phyloP scores from a whole-genome alignment of 2,888 invertebrate genomes.

The Tipula helvola region DNA sequence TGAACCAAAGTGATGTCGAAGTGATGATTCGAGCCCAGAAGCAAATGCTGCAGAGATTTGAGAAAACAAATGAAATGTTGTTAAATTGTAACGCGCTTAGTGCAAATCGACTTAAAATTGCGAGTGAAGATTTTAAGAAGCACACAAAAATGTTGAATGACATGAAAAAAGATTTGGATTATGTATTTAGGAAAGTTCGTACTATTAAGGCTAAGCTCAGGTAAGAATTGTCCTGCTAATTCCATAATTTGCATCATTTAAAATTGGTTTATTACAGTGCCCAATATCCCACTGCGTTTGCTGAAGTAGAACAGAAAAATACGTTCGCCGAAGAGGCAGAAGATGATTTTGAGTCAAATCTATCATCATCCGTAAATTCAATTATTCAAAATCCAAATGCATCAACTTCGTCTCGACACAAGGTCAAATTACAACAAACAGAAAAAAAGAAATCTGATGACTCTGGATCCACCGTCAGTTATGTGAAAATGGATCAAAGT shows the following conservation, averaged over 20 bases:
- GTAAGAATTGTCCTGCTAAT: conserved; percentile 27
- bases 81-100: conserved; percentile 94
- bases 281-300: conserved; percentile 56
- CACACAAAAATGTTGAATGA: conserved; percentile 77
- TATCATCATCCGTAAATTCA: conserved; percentile 33
- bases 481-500: conserved; percentile 36
- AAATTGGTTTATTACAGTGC: neutral
- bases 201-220: conserved; percentile 67
- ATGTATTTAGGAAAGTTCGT: conserved; percentile 84
- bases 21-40: conserved; percentile 82
- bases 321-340: conserved; percentile 38
- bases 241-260: neutral
- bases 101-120: conserved; percentile 70
- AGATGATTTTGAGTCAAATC: conserved; percentile 34
- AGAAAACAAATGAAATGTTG: conserved; percentile 98
- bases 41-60: conserved; percentile 90
- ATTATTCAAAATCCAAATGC: neutral
- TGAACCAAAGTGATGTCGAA: conserved; percentile 83
- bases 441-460: conserved; percentile 18
- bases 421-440: conserved; percentile 13
- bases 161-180: conserved; percentile 91
- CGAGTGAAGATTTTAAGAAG: conserved; percentile 78
- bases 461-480: conserved; percentile 29
- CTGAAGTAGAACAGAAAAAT: conserved; percentile 40
- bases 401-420: conserved; percentile 9